Conservation (phyloP, 2,888 invertebrate species). For the Metellina segmentata region DNA sequence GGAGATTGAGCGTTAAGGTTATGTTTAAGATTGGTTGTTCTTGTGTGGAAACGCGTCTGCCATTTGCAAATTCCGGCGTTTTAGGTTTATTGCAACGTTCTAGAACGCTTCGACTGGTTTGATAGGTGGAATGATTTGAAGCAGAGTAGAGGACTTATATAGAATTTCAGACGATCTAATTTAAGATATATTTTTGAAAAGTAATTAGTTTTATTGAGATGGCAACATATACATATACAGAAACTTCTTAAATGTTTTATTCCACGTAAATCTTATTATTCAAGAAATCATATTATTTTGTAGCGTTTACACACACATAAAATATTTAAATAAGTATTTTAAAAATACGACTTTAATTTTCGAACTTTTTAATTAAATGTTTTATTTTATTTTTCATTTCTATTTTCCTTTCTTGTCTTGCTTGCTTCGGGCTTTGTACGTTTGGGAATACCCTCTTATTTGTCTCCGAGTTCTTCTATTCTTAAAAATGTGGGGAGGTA, state of each 20-base stretch:
- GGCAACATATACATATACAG: too few species aligned
- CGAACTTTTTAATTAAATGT: too few species aligned
- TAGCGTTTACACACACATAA: too few species aligned
- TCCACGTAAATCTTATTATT: too few species aligned
- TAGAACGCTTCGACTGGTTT: background rate
- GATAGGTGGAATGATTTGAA: background rate
- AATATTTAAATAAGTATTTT: too few species aligned
- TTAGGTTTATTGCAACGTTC: background rate
- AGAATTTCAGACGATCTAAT: too few species aligned
- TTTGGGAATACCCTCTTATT: background rate
- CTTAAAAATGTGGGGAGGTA: background rate
- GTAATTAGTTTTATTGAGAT: too few species aligned
- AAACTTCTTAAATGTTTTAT: too few species aligned
- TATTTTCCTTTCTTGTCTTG: constrained; percentile 9
- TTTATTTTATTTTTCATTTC: too few species aligned
- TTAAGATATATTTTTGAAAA: too few species aligned
- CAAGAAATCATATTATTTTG: too few species aligned
- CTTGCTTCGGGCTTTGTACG: background rate
- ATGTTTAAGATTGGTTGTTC: background rate
- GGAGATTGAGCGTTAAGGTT: constrained; percentile 27
- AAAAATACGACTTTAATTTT: too few species aligned
- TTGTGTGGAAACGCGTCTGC: background rate
- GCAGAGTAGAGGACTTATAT: background rate
- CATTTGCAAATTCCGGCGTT: background rate
- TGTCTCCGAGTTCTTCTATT: background rate